Conservation (phyloP, 1,140 invertebrate genomes). For the Sycobia sp. region DNA sequence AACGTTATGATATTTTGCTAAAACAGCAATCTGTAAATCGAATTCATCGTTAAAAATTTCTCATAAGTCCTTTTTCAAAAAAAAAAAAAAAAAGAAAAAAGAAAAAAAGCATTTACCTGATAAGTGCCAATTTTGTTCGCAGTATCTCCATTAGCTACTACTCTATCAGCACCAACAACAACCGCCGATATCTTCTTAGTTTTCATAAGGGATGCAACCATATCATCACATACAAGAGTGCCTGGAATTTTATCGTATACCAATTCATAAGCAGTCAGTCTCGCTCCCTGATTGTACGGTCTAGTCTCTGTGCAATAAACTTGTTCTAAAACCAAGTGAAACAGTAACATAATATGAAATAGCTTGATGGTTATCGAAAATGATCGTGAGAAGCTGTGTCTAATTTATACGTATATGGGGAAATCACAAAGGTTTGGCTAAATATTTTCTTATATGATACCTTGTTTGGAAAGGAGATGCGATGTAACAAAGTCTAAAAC, state of each 20-base stretch:
- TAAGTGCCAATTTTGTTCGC: slow-evolving; percentile 99
- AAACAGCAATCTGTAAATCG: slow-evolving; percentile 77
- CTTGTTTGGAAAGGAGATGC: too few species aligned
- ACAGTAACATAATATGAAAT: background rate
- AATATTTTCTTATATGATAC: too few species aligned
- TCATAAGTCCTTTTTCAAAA: too few species aligned
- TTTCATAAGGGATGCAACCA: slow-evolving; percentile 91
- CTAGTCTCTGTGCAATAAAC: slow-evolving; percentile 96
- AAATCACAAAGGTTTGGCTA: too few species aligned
- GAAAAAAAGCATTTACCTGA: slow-evolving; percentile 63
- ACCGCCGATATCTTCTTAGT: slow-evolving; percentile 77
- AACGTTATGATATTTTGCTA: slow-evolving; percentile 88
- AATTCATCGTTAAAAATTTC: too few species aligned
- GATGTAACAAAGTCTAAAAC: too few species aligned
- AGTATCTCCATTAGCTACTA: slow-evolving; percentile 94
- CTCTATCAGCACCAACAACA: slow-evolving; percentile 88
- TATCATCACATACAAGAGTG: slow-evolving; percentile 92
- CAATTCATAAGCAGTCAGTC: slow-evolving; percentile 95
- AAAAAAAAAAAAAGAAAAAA: too few species aligned
- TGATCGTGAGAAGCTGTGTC: too few species aligned
- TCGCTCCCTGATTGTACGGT: slow-evolving; percentile 95
- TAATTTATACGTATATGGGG: too few species aligned
- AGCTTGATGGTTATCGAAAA: background rate
- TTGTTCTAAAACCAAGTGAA: slow-evolving; percentile 67
- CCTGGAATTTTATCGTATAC: slow-evolving; percentile 91